Base-by-base conservation (phyloP, 2,888 invertebrate genomes). In the Laspeyria flexula region DNA sequence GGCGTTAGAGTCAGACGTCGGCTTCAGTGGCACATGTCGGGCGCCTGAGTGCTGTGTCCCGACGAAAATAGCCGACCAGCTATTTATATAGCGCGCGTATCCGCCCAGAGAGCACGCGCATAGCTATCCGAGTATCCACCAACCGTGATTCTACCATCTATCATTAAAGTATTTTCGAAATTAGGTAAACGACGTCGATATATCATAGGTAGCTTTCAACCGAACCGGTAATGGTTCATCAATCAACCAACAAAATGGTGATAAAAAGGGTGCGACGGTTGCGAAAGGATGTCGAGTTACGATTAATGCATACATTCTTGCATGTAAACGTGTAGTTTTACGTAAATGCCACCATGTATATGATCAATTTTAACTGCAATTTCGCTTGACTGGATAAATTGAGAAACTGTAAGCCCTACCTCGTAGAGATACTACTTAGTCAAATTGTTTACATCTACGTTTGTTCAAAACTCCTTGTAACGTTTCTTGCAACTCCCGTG, bases 1-100 rank as follows among this genome's bases (percentile, higher is more conserved):
- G 58, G 53, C 45, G 74, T 78, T 77, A 69, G 71, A 78, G 78
- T 80, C 85, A 87, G 86, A 83, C 82, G 73, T 73, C 79, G 78
- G 75, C 72, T 68, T 69, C 78, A 72, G 79, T 75, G 81, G 88
- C 89, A 90, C 85, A 90, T 90, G 89, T 88, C 86, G 79, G 82
- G 80, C 80, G 83, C 85, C 84, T 79, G 83, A 81, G 78, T 81
- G 82, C 83, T 81, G 81, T 79, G 81, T 80, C 79, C 79, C 73
- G 83, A 83, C 88, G 55, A 79, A 91, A 91, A 91, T 92, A 92
- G 88, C 85, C 71, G 75, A 73, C 71, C 71, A 74, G 82, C 87
- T 92, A 91, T 90, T 90, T 90, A 89, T 90, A 89, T 71, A 73
- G 73, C 70, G 72, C 74, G 79, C 83, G 86, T 88, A 90, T 90